These are phyloP conservation scores for Odontocerum albicorne DNA, from an alignment of 2,888 invertebrate species.

Conservation along the genomic window DNA sequence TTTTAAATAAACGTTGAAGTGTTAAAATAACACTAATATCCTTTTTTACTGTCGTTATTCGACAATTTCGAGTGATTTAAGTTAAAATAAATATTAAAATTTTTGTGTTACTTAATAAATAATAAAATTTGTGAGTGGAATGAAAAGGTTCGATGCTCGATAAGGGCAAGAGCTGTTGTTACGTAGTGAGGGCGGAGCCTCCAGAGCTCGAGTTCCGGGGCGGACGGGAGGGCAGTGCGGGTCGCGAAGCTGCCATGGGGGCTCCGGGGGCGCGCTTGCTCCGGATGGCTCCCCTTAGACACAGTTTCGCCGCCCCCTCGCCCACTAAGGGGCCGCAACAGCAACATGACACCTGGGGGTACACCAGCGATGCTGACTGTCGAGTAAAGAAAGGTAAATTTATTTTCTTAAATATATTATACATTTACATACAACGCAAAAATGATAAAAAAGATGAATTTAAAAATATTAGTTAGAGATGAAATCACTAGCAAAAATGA, in stretches of 20 bases:
- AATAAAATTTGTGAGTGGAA: too few relatives aligned
- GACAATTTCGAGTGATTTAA: too few relatives aligned
- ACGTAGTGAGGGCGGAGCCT: constrained; percentile 16
- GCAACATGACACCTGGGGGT: constrained; percentile 50
- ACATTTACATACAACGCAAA: too few relatives aligned
- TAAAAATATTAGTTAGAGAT: background rate
- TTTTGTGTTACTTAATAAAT: too few relatives aligned
- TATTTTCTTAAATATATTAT: too few relatives aligned
- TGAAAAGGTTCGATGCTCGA: constrained; percentile 21
- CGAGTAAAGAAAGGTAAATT: constrained; percentile 57
- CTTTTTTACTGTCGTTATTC: too few relatives aligned
- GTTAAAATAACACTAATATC: too few relatives aligned
- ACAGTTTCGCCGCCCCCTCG: constrained; percentile 59
- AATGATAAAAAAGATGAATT: constrained; percentile 18
- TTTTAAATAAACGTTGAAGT: too few relatives aligned
- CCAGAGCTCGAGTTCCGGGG: background rate
- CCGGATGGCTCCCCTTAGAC: constrained; percentile 61
- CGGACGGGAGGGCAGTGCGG: background rate
- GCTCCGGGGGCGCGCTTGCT: constrained; percentile 54
- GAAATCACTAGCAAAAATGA: too few relatives aligned
- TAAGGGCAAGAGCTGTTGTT: constrained; percentile 15
- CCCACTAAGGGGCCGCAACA: constrained; percentile 50
- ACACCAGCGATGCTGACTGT: constrained; percentile 62
- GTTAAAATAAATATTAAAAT: too few relatives aligned
- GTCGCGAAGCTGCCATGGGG: constrained; percentile 41